Evolutionary conservation across 2,888 invertebrate genomes (phyloP).

Genomic region (Caenorhabditis macrosperma): DNA sequence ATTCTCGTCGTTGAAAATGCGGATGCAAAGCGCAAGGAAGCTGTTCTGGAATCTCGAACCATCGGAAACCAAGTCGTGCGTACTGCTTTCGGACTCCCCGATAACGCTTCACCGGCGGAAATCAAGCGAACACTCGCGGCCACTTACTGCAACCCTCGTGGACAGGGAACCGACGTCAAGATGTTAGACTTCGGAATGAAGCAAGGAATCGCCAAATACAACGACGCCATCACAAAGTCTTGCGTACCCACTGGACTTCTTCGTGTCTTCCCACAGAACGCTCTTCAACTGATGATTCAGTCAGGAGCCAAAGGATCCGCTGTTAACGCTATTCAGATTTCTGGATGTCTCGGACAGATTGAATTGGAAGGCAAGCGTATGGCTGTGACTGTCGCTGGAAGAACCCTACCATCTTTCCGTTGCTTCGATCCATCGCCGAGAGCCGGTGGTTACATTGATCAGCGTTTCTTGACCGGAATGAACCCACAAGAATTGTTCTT

Average conservation of each 20-base stretch:
- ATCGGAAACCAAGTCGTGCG: constrained; percentile 82
- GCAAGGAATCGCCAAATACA: constrained; percentile 87
- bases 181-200: constrained; percentile 89
- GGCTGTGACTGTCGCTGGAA: constrained; percentile 93
- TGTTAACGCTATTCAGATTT: constrained; percentile 86
- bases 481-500: constrained; percentile 98
- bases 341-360: constrained; percentile 96
- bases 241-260: constrained; percentile 90
- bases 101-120: constrained; percentile 82
- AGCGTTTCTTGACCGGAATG: constrained; percentile 98
- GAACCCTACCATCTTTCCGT: constrained; percentile 90
- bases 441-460: constrained; percentile 92
- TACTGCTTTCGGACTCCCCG: constrained; percentile 82
- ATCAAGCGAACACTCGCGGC: constrained; percentile 75
- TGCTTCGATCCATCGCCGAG: constrained; percentile 78
- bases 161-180: constrained; percentile 84
- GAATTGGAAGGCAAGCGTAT: constrained; percentile 93
- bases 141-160: constrained; percentile 77
- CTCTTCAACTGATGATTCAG: constrained; percentile 97
- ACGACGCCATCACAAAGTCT: constrained; percentile 92
- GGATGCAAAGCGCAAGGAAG: constrained; percentile 85
- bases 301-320: constrained; percentile 99
- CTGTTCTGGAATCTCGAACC: constrained; percentile 76
- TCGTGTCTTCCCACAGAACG: constrained; percentile 92
- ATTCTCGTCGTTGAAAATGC: constrained; percentile 88